Evolutionary conservation across 2,113 vertebrate species (phyloP), one percentile per base, ranked within the genome.

Genomic region (Hippoglossus stenolepis): DNA sequence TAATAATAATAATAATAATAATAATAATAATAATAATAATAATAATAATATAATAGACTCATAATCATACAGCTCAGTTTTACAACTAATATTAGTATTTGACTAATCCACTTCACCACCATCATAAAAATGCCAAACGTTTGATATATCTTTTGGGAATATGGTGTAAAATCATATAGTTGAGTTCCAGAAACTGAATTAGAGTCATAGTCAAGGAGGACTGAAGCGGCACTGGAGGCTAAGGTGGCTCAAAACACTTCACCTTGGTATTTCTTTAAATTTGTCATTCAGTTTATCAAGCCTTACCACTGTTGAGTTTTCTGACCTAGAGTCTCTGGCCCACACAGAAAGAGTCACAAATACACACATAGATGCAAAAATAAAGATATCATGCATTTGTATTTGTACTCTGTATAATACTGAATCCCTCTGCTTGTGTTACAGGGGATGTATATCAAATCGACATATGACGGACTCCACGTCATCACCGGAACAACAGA

Each of bases 381-480:
- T 18, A n/a, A 51, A 17, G 8, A 38, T 18, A 23, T 59, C 5
- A 51, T 21, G 17, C 57, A 26, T 61, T 60, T 71, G 0, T 9
- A 0, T 24, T 10, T 65, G 21, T 68, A 10, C 7, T 38, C 20
- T 58, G 12, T 68, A 10, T 65, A 23, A 18, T 56, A 24, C 58
- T 68, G 17, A 81, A 53, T 54, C 43, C 59, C 65, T 3, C 28
- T 74, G 40, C 68, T 70, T 82, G 45, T 79, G 1, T 84, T 86
- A 62, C 77, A 94, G 93, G 93, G 93, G 65, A 94, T 94, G 93
- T 94, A 94, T 60, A 94, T 94, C 82, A 94, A 94, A 83, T 94
- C 93, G 0, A 94, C 93, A 1, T 94, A 94, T 10, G 93, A 94
- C 35, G 93, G 93, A 28, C 93, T 94, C 61, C 93, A 94, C 20